A percentile compares a stretch with the other conserved stretches of the same genome.
These are phyloP conservation scores for Petroica traversi DNA, from an alignment of 2,113 vertebrate species.

Conservation along the genomic window DNA sequence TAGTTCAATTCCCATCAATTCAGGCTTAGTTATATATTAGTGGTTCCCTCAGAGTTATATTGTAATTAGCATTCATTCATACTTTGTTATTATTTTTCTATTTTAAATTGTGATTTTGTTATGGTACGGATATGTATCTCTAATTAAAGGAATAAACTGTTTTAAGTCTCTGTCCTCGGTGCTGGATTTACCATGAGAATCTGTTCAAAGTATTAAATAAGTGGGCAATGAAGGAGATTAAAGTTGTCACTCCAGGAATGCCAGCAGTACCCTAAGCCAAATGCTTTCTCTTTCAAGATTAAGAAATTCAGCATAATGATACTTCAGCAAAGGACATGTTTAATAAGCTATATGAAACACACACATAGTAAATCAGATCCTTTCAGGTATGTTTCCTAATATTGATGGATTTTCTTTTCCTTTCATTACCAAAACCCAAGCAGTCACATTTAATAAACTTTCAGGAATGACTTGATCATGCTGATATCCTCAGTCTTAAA, in stretches of 20 bases:
- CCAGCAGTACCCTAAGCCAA: neutral
- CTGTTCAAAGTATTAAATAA: neutral
- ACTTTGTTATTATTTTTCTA: neutral
- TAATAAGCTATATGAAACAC: slow-evolving; percentile 42
- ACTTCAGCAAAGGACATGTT: neutral
- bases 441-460: no score
- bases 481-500: neutral
- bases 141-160: neutral
- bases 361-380: neutral
- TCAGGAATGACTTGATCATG: neutral
- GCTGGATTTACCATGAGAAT: slow-evolving; percentile 1
- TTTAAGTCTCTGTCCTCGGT: slow-evolving; percentile 19
- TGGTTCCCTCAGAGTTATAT: neutral
- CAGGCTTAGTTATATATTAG: neutral
- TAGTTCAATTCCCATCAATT: neutral
- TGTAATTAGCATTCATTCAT: neutral
- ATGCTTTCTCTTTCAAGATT: slow-evolving; percentile 14
- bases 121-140: neutral
- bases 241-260: slow-evolving; percentile 3
- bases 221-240: neutral
- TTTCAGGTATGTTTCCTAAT: neutral
- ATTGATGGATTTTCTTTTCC: neutral
- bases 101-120: neutral
- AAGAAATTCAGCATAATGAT: slow-evolving; percentile 31
- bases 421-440: neutral